Conservation (phyloP, 2,113 vertebrate genomes). For the Balaeniceps rex region DNA sequence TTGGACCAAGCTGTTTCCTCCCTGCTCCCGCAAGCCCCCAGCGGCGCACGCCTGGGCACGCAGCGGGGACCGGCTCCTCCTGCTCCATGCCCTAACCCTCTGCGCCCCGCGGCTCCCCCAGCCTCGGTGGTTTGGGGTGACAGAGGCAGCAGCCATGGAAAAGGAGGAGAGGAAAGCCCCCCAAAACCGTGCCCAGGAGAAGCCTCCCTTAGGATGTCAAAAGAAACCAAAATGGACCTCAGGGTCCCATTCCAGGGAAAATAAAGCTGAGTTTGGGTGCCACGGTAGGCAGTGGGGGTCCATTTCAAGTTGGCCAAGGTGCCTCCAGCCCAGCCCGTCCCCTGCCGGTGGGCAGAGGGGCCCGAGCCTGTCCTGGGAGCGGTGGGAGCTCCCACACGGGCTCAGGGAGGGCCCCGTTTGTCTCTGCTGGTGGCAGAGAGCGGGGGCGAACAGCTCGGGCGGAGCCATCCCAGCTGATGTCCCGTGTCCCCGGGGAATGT, state of each 20-base stretch:
- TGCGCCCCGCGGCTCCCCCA: no score
- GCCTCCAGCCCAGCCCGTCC: background rate
- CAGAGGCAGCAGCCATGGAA: background rate
- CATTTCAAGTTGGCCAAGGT: fast-evolving
- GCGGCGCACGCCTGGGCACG: fast-evolving
- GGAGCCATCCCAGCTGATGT: background rate
- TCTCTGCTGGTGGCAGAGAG: background rate
- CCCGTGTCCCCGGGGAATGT: background rate
- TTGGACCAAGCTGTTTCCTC: no score
- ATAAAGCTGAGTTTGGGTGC: background rate
- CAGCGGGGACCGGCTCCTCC: background rate
- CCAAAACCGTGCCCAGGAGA: fast-evolving
- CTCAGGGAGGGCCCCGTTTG: fast-evolving
- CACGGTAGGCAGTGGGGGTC: background rate
- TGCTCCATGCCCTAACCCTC: background rate
- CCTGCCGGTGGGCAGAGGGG: fast-evolving
- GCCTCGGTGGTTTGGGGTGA: background rate
- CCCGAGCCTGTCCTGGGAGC: background rate
- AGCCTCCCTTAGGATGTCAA: background rate
- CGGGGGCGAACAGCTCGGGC: fast-evolving
- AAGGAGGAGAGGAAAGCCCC: background rate
- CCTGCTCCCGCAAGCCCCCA: background rate
- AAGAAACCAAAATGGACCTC: background rate
- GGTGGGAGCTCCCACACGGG: no score
- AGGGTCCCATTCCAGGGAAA: background rate